Evolutionary conservation across 1,140 invertebrate genomes (phyloP), one percentile per base, ranked within the genome.

Genomic region (Trichomalopsis sarcophagae): DNA sequence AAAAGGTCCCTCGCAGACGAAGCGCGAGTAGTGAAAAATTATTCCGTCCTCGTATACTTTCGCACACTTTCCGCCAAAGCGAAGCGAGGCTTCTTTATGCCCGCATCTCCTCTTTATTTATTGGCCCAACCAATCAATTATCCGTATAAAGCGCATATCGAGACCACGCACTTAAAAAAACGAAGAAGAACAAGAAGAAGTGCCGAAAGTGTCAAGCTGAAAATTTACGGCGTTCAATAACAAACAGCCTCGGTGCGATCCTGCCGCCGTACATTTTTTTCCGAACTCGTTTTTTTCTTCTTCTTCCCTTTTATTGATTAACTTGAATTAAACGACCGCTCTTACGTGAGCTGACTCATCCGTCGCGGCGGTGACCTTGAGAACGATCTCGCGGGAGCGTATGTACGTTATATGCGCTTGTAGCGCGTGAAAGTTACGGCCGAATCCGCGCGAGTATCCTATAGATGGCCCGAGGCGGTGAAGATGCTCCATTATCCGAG

Each of bases 121-220:
- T 73, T 84, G 62, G 69, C 68, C 73, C 55, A 66, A 62, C 66
- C 84, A 36, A 84, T 84, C 84, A 84, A 81, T 84, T 84, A 80
- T 68, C 36, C n/a, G 62, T 40, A 69, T 77, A 83, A 83, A 69
- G 82, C 40, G 47, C 14, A 17, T 50, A 62, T n/a, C 82, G 73
- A n/a, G 23, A 71, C 14, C 75, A 30, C 62, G 66, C 55, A 84
- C 73, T 84, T 47, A 84, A 78, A 7, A 17, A 17, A 68, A 68
- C 0, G 66, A 50, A 68, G n/a, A 68, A 27, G n/a, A 27, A 27
- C 2, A 68, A 27, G 66, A 27, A 68, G 23, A 68, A 27, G 66
- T n/a, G 62, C 50, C 50, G 27, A 75, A 66, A 66, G 73, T 76
- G 81, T 76, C 50, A 7, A 66, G 71, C 55, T 2, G 50, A 5